Percentiles rank a stretch among this genome's conserved stretches.
These are phyloP conservation scores for Gallinago paraguaiae DNA, from an alignment of 2,113 vertebrate genomes.

Conservation along the genomic window DNA sequence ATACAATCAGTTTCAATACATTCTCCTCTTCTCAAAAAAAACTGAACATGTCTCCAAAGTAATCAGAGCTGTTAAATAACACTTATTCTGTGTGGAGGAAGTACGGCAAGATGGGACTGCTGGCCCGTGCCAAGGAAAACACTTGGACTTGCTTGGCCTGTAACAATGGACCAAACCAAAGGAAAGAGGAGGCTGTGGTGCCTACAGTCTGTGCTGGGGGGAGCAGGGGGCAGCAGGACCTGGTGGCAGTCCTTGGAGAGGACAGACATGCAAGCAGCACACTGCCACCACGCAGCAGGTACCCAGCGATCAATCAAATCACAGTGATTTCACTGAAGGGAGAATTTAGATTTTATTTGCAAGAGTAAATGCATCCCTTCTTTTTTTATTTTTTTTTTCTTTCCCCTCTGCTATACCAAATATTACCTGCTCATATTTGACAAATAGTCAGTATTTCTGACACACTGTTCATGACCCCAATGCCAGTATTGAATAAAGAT, in stretches of 20 bases:
- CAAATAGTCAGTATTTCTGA: background rate
- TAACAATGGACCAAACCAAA: constrained; percentile 51
- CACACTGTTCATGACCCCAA: background rate
- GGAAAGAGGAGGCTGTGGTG: constrained; percentile 19
- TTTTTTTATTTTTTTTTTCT: background rate
- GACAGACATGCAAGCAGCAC: background rate
- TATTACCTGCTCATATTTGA: background rate
- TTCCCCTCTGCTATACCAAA: background rate
- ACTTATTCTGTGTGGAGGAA: constrained; percentile 67
- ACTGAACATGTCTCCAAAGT: constrained; percentile 62
- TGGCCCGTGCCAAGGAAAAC: constrained; percentile 69
- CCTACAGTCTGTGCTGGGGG: background rate
- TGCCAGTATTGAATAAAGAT: background rate
- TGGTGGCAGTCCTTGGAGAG: rapidly evolving
- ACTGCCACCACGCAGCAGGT: background rate
- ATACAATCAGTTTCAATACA: constrained; percentile 45
- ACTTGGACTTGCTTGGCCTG: constrained; percentile 31
- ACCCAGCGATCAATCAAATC: background rate
- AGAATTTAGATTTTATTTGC: background rate
- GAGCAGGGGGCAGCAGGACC: background rate
- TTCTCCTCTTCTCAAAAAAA: constrained; percentile 48
- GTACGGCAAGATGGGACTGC: background rate
- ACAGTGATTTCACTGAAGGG: background rate
- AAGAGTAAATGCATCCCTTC: background rate
- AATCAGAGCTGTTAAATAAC: constrained; percentile 72